Evolutionary conservation across 2,113 vertebrate genomes (phyloP), one percentile per base, ranked within the genome.

Genomic region (Cheilinus undulatus): DNA sequence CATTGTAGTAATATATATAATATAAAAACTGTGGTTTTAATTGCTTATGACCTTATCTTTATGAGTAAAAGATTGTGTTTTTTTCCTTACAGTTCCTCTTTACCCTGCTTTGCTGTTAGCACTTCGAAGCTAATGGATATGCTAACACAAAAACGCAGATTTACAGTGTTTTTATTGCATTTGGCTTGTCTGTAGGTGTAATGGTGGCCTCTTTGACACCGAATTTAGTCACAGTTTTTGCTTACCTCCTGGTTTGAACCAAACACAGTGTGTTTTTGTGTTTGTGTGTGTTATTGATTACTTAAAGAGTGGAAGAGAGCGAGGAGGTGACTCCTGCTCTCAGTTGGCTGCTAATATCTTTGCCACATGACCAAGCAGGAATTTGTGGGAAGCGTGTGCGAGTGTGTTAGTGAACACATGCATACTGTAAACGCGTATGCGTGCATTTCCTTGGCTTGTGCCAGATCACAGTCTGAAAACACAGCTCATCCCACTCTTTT

Each of bases 351-450:
- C 24, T 66, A 62, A 76, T 73, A 57, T 38, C 66, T 73, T 65
- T 50, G 26, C 62, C 80, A 78, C 70, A 70, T 81, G 81, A 86
- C 66, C 60, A 59, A 40, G 57, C 72, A 76, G 70, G 74, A 88
- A 70, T 91, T 28, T 76, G 71, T 71, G 42, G 60, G 67, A n/a
- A 65, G 48, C 6, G 50, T 22, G 58, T 52, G 54, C 23, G 50
- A 26, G 19, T 5, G 43, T 13, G 27, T 28, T 27, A 24, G 30
- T 5, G 17, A 45, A 46, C 12, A 0, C 45, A 23, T 26, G 49
- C 26, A 9, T 22, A 12, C 50, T 40, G 34, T 20, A 11, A 38
- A 64, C 24, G 23, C 8, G 14, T 74, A 50, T 43, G 27, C 45
- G 27, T 61, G 17, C 34, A 20, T 40, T 49, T 20, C 49, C 14